phyloP scores from a whole-genome alignment of 2,888 invertebrate genomes.

The Criorhina ranunculi region DNA sequence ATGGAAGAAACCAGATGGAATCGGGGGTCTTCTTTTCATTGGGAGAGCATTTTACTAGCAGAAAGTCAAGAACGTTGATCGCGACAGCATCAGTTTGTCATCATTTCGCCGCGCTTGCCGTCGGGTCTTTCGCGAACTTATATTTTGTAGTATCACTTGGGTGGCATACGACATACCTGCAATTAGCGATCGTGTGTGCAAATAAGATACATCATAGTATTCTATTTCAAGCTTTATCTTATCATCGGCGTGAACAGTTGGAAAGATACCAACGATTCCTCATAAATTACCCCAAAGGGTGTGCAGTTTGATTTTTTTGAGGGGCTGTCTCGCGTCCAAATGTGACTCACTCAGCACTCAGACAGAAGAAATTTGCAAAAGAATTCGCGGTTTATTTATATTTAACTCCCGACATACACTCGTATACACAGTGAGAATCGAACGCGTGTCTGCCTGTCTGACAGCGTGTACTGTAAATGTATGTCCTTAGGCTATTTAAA shows the following conservation, averaged over 20 bases:
- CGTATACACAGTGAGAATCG: slow-evolving; percentile 35
- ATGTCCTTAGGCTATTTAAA: slow-evolving; percentile 61
- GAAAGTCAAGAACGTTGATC: slow-evolving; percentile 73
- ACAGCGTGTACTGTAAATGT: slow-evolving; percentile 52
- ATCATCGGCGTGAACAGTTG: slow-evolving; percentile 26
- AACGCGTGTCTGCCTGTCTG: slow-evolving; percentile 70
- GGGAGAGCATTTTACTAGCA: slow-evolving; percentile 65
- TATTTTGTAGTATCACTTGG: slow-evolving; percentile 14
- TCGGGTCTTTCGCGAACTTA: slow-evolving; percentile 45
- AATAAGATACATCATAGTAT: slow-evolving; percentile 38
- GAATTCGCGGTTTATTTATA: slow-evolving; percentile 69
- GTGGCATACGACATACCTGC: slow-evolving; percentile 16
- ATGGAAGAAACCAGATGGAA: slow-evolving; percentile 70
- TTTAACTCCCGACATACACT: slow-evolving; percentile 54
- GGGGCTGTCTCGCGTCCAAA: slow-evolving; percentile 37
- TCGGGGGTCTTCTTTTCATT: slow-evolving; percentile 59
- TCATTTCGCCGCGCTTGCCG: slow-evolving; percentile 21
- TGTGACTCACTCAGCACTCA: slow-evolving; percentile 56
- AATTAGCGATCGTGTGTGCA: slow-evolving; percentile 36
- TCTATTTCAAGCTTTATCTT: slow-evolving; percentile 57
- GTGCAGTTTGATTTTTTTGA: slow-evolving; percentile 46
- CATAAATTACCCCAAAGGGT: slow-evolving; percentile 18
- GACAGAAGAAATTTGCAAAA: slow-evolving; percentile 63
- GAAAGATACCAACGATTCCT: slow-evolving; percentile 20
- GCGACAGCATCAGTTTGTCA: slow-evolving; percentile 60